A percentile compares a stretch with the other conserved stretches of the same genome.
These are phyloP conservation scores for Coregonus clupeaformis DNA, from an alignment of 2,113 vertebrate genomes.

Conservation along the genomic window DNA sequence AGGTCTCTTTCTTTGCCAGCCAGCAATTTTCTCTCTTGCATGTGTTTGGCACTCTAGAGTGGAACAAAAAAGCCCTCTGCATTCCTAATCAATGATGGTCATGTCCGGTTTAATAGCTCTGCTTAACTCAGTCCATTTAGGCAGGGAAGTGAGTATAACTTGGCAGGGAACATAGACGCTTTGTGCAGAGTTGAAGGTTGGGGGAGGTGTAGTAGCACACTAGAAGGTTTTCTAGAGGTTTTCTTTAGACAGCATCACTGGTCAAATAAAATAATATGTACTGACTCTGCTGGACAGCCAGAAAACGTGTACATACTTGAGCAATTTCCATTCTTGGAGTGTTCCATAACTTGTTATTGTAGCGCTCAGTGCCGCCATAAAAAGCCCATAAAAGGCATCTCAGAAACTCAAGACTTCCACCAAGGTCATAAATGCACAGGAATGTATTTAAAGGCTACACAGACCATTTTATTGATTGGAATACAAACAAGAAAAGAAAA, in stretches of 20 bases:
- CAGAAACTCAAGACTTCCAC: not conserved
- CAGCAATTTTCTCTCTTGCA: slow-evolving; percentile 37
- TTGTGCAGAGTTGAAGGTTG: not conserved
- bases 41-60: slow-evolving; percentile 41
- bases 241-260: not conserved
- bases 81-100: slow-evolving; percentile 53
- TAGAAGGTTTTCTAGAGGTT: not conserved
- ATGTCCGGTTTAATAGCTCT: slow-evolving; percentile 20
- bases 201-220: not conserved
- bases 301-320: slow-evolving; percentile 3
- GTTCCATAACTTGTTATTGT: slow-evolving; percentile 22
- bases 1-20: slow-evolving; percentile 53
- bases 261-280: not conserved
- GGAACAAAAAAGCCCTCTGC: slow-evolving; percentile 37
- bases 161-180: not conserved
- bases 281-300: slow-evolving; percentile 12
- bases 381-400: not conserved
- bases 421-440: slow-evolving; percentile 3
- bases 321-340: slow-evolving; percentile 16
- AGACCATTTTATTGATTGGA: slow-evolving; percentile 38
- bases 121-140: slow-evolving; percentile 6
- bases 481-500: slow-evolving; percentile 11
- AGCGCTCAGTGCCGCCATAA: slow-evolving; percentile 5
- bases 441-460: not conserved
- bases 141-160: not conserved